phyloP scores from a whole-genome alignment of 2,797 vertebrate genomes.

The Dallia pectoralis region DNA sequence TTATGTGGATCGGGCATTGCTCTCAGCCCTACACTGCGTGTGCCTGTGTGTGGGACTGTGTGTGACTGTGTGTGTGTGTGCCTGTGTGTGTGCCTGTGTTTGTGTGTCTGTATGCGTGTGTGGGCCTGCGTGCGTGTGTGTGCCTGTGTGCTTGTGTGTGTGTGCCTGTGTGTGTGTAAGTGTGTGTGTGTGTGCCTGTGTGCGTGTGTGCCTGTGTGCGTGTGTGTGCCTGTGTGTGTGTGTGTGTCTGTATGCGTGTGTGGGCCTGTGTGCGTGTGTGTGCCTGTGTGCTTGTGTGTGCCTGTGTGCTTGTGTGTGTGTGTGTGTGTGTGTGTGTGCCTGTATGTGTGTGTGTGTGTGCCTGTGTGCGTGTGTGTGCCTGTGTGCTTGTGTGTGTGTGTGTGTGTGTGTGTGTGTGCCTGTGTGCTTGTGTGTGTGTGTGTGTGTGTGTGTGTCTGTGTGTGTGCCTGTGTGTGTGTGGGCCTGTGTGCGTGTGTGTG shows the following conservation, averaged over 20 bases:
- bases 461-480: slow-evolving; percentile 50
- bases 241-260: slow-evolving; percentile 36
- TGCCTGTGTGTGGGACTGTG: background rate
- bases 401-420: slow-evolving; percentile 51
- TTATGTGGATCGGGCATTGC: slow-evolving; percentile 60
- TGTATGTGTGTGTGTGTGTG: slow-evolving; percentile 48
- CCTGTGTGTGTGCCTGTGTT: slow-evolving; percentile 25
- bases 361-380: slow-evolving; percentile 50
- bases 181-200: slow-evolving; percentile 17
- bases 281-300: slow-evolving; percentile 48
- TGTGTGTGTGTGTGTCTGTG: slow-evolving; percentile 57
- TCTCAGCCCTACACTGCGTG: slow-evolving; percentile 26
- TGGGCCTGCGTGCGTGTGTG: slow-evolving; percentile 61
- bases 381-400: slow-evolving; percentile 39
- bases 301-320: slow-evolving; percentile 39
- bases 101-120: slow-evolving; percentile 40
- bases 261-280: slow-evolving; percentile 43
- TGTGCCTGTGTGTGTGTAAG: slow-evolving; percentile 55
- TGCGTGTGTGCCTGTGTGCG: slow-evolving; percentile 55
- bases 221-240: slow-evolving; percentile 37
- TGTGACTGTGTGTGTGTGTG: slow-evolving; percentile 48
- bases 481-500: background rate
- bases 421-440: slow-evolving; percentile 53
- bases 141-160: slow-evolving; percentile 30
- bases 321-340: slow-evolving; percentile 34